Evolutionary conservation across 2,888 invertebrate species (phyloP), one percentile per base, ranked within the genome.

Genomic region (Nomada fucata): DNA sequence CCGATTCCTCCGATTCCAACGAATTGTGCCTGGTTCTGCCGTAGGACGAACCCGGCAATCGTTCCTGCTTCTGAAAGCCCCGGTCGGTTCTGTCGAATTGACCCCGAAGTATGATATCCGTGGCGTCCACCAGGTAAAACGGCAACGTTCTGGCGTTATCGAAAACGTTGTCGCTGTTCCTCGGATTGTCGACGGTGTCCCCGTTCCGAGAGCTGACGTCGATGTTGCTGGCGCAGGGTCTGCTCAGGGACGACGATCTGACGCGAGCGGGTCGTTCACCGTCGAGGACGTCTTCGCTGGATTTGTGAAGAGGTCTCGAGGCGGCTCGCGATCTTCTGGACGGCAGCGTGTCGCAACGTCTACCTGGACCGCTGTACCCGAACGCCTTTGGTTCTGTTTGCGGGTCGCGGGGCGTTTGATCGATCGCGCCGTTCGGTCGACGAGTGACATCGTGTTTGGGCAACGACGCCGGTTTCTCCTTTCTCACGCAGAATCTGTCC

Each of bases 291-390:
- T 91, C 91, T 69, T 92, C 92, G 84, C 90, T 92, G 9, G 92
- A 91, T 61, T 91, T 92, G 81, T 90, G 91, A 73, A 91, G 84
- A 44, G 90, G 83, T 57, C 86, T 90, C 60, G 89, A 83, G 29
- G 86, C 60, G 52, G 70, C 77, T 23, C 70, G 83, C 4, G 81
- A 64, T 65, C 84, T 89, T 69, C 92, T 85, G 36, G 78, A 88
- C 0, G 92, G 92, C 76, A 92, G 47, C 2, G 93, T 92, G n/a
- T 90, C 93, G 86, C 90, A 92, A 26, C 87, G 89, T 20, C 85
- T 79, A 0, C 73, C 82, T 5, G 57, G 36, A 52, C 70, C 74
- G 29, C 42, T 44, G 3, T 29, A 55, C 7, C 59, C 79, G 10
- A 29, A 20, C 5, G n/a, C 18, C 0, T 53, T 76, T 0, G 44